Evolutionary conservation across 2,797 vertebrate genomes (phyloP).

Genomic region (Tinamus major): DNA sequence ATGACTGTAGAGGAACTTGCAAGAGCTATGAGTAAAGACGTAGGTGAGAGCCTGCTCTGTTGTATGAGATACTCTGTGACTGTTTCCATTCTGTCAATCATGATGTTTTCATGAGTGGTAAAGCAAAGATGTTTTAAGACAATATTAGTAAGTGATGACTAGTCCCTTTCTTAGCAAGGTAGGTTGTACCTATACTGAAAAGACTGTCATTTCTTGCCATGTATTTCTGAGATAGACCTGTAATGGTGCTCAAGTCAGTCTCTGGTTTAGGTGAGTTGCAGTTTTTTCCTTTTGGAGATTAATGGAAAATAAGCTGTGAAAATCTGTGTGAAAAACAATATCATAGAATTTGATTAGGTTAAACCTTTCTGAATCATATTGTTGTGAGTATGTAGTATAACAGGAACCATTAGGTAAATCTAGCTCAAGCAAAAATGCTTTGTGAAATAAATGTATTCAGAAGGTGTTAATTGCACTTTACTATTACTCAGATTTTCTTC

Average conservation of each 20-base stretch:
- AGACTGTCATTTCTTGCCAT: neutral
- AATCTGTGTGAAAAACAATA: neutral
- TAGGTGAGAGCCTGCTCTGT: constrained; percentile 80
- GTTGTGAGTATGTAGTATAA: neutral
- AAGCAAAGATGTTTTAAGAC: neutral
- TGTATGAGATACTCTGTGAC: neutral
- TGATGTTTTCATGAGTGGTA: neutral
- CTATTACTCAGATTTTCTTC: no score
- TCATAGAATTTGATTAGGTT: neutral
- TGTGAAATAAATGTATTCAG: neutral
- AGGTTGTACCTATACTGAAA: neutral
- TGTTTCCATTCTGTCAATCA: neutral
- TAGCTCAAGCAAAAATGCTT: neutral
- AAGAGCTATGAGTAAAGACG: constrained; percentile 88
- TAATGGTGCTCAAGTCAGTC: neutral
- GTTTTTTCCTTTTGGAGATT: neutral
- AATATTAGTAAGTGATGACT: neutral
- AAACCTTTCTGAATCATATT: neutral
- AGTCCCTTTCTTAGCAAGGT: neutral
- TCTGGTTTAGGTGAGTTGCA: neutral
- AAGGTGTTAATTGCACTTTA: neutral
- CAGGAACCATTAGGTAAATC: neutral
- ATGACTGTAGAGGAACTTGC: constrained; percentile 91
- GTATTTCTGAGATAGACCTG: neutral
- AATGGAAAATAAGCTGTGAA: neutral